phyloP scores from a whole-genome alignment of 2,797 vertebrate species.

The Sylvilagus floridanus region DNA sequence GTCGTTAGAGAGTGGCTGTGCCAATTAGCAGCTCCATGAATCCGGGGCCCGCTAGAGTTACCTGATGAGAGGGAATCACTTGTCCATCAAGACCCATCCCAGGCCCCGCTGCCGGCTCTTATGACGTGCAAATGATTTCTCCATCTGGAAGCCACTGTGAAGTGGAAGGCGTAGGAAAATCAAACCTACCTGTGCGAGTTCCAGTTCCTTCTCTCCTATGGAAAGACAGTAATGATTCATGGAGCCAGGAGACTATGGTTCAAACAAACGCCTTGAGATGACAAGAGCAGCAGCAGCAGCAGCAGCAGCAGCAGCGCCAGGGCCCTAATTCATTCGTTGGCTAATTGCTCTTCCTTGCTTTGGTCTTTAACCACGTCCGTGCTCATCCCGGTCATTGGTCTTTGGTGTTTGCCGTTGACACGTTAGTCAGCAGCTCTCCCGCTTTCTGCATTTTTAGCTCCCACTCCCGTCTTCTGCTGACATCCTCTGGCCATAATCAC shows the following conservation, averaged over 20 bases:
- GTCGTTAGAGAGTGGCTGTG: slow-evolving; percentile 70
- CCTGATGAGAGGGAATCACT: background rate
- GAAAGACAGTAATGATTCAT: background rate
- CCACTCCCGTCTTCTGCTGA: slow-evolving; percentile 79
- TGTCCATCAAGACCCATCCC: slow-evolving; percentile 27
- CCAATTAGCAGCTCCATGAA: slow-evolving; percentile 81
- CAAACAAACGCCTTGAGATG: background rate
- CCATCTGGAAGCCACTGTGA: background rate
- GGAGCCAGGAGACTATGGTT: background rate
- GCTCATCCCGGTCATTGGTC: slow-evolving; percentile 72
- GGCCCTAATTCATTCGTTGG: slow-evolving; percentile 82
- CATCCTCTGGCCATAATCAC: slow-evolving; percentile 81
- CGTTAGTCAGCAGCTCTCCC: slow-evolving; percentile 79
- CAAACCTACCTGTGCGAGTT: background rate
- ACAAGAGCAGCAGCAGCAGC: background rate
- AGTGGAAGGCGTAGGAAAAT: background rate
- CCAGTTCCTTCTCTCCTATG: background rate
- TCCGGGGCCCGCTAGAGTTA: slow-evolving; percentile 66
- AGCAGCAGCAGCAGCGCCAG: background rate
- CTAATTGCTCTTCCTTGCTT: slow-evolving; percentile 84
- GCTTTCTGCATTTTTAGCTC: slow-evolving; percentile 83
- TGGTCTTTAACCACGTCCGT: slow-evolving; percentile 69
- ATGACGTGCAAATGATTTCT: background rate
- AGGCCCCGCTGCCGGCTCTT: background rate
- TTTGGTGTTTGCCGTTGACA: slow-evolving; percentile 63